Evolutionary conservation across 2,797 vertebrate genomes (phyloP).

Genomic region (Acanthis flammea): DNA sequence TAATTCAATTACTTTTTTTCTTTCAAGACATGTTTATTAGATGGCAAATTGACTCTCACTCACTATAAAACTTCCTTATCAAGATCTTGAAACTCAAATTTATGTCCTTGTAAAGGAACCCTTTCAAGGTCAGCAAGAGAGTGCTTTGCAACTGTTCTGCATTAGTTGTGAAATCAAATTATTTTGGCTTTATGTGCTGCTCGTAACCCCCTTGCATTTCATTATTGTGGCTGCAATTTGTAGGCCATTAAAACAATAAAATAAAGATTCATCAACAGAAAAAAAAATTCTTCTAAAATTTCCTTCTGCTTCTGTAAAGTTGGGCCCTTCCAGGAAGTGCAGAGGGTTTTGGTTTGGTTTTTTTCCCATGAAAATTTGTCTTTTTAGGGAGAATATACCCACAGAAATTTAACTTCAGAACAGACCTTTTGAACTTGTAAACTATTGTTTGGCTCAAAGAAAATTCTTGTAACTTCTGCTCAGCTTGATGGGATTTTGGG

Average conservation of each 20-base stretch:
- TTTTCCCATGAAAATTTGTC: not conserved
- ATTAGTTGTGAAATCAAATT: not conserved
- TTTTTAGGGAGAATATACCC: not conserved
- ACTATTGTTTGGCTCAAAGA: not conserved
- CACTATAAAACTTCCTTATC: not conserved
- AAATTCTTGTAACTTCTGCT: not conserved
- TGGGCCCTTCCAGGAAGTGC: not conserved
- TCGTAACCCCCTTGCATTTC: not conserved
- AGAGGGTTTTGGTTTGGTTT: accelerated
- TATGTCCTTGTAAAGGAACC: not conserved
- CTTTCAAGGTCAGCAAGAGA: not conserved
- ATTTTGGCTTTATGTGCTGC: not conserved
- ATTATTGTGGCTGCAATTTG: not conserved
- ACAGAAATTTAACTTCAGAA: not conserved
- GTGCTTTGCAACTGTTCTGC: not conserved
- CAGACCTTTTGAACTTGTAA: not conserved
- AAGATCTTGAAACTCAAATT: not conserved
- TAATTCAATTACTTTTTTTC: not conserved
- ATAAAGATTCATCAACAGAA: not conserved
- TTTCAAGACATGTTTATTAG: not conserved
- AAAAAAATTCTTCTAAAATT: not conserved
- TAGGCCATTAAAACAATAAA: not conserved
- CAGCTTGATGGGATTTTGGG: not conserved
- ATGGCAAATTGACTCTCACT: not conserved
- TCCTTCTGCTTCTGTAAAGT: not conserved